Evolutionary conservation across 2,888 invertebrate species (phyloP), one percentile per base, ranked within the genome.

Genomic region (Cheilosia soror): DNA sequence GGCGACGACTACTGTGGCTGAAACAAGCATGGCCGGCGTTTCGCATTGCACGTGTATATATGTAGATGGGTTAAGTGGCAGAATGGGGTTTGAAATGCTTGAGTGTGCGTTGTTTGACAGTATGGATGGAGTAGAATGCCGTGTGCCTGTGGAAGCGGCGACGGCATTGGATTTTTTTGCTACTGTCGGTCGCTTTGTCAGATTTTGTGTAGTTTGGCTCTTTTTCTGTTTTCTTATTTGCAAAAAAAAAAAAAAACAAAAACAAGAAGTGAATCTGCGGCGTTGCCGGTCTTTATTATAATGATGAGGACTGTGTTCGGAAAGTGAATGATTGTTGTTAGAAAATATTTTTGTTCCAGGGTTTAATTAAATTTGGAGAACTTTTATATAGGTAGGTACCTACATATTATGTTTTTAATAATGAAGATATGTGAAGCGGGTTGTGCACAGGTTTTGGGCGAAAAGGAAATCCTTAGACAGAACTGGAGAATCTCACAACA

Each of bases 11-110:
- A 49, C 55, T 66, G 84, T 80, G 66, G 68, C 57, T 73, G 68
- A 80, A 84, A 81, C 81, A 85, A 85, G 85, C 85, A 85, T 85
- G 85, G 85, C 85, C 85, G 85, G 85, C 85, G 81, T 85, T 85
- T 85, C 76, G 51, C 66, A 68, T 65, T 69, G 73, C 78, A 57
- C 55, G 65, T 65, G 65, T 72, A 73, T 76, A 27, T 72, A 20
- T 68, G 85, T 68, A 51, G 68, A 66, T 69, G 58, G 73, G 47
- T 9, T 62, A 63, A 69, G 80, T 77, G 81, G 80, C 66, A 80
- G 80, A 76, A 79, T 66, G 58, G 75, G 53, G 55, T 42, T 63
- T 37, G 33, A 57, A 40, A 13, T 47, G 71, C 5, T 11, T 31
- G 33, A 42, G 65, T 81, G 57, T 81, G 49, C 44, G 78, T 51